phyloP scores from a whole-genome alignment of 2,888 invertebrate species.

The Lasioglossum lativentre region DNA sequence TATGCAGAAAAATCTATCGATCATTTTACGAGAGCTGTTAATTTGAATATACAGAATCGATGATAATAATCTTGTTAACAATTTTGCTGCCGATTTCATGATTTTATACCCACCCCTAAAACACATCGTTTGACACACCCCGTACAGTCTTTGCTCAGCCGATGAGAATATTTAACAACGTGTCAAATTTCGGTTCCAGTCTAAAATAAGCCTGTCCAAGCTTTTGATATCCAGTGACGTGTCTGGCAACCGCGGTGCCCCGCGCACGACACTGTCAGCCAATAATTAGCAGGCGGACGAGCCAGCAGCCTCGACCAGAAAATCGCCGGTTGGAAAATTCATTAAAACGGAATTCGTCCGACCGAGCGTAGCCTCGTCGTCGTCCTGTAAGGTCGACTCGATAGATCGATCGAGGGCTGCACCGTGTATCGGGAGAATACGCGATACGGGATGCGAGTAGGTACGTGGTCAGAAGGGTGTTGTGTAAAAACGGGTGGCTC shows the following conservation, averaged over 20 bases:
- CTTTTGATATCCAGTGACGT: not conserved
- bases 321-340: constrained; percentile 20
- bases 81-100: too few relatives aligned
- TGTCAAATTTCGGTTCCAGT: not conserved
- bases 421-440: constrained; percentile 45
- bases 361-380: not conserved
- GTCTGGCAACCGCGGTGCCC: not conserved
- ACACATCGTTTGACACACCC: not conserved
- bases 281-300: not conserved
- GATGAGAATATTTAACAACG: not conserved
- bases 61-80: too few relatives aligned
- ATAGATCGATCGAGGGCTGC: constrained; percentile 46
- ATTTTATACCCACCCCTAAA: not conserved
- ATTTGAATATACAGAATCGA: too few relatives aligned
- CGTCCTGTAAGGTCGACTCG: constrained; percentile 22
- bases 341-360: constrained; percentile 25
- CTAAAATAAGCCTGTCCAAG: not conserved
- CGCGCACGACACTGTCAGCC: not conserved
- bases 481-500: not conserved
- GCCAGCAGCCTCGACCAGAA: not conserved
- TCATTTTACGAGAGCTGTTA: too few relatives aligned
- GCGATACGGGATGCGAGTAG: constrained; percentile 30
- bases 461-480: not conserved
- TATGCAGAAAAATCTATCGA: too few relatives aligned
- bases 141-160: not conserved